Base-by-base conservation (phyloP, 2,797 vertebrate species). In the Nyctalus aviator region DNA sequence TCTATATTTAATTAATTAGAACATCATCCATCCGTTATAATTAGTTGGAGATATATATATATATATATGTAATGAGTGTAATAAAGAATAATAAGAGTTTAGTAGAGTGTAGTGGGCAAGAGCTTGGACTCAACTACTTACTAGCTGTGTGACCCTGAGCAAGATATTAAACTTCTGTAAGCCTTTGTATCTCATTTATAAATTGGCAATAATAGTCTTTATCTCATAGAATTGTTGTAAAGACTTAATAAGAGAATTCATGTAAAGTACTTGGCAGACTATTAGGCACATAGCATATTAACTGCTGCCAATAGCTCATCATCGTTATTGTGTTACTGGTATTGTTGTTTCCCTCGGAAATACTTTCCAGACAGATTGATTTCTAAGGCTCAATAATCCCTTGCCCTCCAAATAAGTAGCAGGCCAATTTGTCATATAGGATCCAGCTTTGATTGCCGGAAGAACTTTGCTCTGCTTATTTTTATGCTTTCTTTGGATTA, bases 401-500 rank as follows among this genome's bases (percentile, higher is more conserved):
- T 41, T 55, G 94, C 48, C 30, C n/a, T 55, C n/a, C 37, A 27
- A 71, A 18, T 6, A 14, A 82, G 30, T 5, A 4, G 27, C 62
- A 82, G 35, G 57, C 14, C 68, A 68, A 1, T 59, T 76, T 46
- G 81, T 46, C 75, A 84, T 46, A 30, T 6, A 27, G 10, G 17
- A 14, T 78, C 20, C 44, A 41, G 55, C n/a, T 0, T 7, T 12
- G n/a, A 20, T 32, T 41, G 23, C 23, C 27, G 55, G n/a, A 66
- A 92, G 85, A 91, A 77, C 57, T 88, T 44, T 14, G 4, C 53
- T 91, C 14, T 84, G 5, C 15, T 85, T 85, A 20, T 88, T 50
- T 83, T 79, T 93, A 41, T 68, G 41, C 11, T 88, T 91, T 64
- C 32, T 86, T 64, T 85, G 17, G 15, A 92, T 91, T 85, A 57